Evolutionary conservation across 2,888 invertebrate genomes (phyloP).

Genomic region (Ariolimax columbianus): DNA sequence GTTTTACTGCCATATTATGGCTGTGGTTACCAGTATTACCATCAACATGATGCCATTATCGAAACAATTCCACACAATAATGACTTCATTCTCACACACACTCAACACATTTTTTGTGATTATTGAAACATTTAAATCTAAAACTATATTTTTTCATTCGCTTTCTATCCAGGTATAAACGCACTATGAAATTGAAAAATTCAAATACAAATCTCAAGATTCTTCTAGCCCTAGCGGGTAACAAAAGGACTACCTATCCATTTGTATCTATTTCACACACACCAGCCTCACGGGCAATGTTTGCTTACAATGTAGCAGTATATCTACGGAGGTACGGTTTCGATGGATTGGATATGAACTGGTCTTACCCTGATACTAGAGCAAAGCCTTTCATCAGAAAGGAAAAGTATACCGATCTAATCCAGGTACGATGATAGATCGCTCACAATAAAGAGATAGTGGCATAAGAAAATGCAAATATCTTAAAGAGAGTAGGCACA

Average conservation of each 20-base stretch:
- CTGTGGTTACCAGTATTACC: no score
- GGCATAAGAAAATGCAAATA: no score
- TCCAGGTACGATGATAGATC: background rate
- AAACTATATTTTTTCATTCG: no score
- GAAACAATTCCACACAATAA: no score
- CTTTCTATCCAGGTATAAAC: background rate
- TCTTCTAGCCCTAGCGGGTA: background rate
- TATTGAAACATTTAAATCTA: no score
- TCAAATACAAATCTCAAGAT: background rate
- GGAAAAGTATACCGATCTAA: background rate
- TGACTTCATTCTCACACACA: no score
- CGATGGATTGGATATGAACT: constrained; percentile 10
- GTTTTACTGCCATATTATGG: no score
- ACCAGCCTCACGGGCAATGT: background rate
- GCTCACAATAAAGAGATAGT: no score
- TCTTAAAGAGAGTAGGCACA: no score
- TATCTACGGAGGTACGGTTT: background rate
- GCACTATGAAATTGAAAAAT: background rate
- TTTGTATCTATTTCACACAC: background rate
- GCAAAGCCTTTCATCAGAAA: background rate
- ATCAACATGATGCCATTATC: no score
- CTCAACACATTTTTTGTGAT: no score
- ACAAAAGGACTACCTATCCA: background rate
- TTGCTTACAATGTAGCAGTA: background rate
- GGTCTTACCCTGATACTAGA: background rate